These are phyloP conservation scores for Bimastos eiseni DNA, from an alignment of 2,888 invertebrate genomes.

Conservation along the genomic window DNA sequence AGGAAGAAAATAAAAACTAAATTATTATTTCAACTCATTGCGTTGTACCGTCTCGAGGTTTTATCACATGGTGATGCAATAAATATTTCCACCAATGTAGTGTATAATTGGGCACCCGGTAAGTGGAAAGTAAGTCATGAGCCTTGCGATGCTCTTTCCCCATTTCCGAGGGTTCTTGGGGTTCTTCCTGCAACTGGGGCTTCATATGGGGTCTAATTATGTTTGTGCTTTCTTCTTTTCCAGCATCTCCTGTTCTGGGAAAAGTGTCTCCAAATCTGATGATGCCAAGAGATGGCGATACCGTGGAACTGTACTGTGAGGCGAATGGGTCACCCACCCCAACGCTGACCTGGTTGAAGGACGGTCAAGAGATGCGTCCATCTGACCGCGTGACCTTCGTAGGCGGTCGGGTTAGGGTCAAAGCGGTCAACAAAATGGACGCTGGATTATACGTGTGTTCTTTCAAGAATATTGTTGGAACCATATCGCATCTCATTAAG, in stretches of 20 bases:
- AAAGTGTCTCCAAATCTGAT: slow-evolving; percentile 45
- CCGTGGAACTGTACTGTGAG: slow-evolving; percentile 92
- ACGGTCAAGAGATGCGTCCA: slow-evolving; percentile 40
- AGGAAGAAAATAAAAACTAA: too few species aligned
- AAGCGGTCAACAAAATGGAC: slow-evolving; percentile 88
- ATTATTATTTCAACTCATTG: too few species aligned
- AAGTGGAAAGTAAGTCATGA: too few species aligned
- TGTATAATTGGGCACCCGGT: too few species aligned
- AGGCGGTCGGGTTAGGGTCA: slow-evolving; percentile 67
- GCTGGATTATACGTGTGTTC: slow-evolving; percentile 96
- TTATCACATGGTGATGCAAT: too few species aligned
- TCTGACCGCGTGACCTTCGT: slow-evolving; percentile 36
- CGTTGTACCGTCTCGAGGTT: too few species aligned
- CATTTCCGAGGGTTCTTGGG: too few species aligned
- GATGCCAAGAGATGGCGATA: slow-evolving; percentile 72
- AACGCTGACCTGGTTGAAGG: slow-evolving; percentile 93
- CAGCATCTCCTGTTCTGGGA: slow-evolving; percentile 45
- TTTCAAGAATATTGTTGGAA: slow-evolving; percentile 91
- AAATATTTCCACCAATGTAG: too few species aligned
- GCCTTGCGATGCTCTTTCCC: too few species aligned
- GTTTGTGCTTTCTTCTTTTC: not conserved
- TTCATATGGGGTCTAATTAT: not conserved
- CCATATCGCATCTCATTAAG: slow-evolving; percentile 90
- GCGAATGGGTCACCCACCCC: slow-evolving; percentile 92
- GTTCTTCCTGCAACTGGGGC: too few species aligned